Base-by-base conservation (phyloP, 2,797 vertebrate genomes). In the Cirrhinus molitorella region DNA sequence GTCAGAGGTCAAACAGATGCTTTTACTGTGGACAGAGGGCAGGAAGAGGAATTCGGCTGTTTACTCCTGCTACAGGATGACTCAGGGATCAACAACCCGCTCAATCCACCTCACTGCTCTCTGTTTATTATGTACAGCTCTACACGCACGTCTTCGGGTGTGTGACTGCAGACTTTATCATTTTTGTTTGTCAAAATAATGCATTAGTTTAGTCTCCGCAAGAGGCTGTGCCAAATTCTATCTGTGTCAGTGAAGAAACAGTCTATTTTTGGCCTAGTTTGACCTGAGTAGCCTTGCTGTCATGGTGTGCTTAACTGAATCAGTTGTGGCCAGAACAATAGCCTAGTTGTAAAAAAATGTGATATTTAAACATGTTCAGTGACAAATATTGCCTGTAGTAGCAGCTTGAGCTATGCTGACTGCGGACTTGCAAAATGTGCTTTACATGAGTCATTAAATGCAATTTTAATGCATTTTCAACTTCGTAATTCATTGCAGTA, bases 41-140 rank as follows among this genome's bases (percentile, higher is more conserved):
- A 94, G 94, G 94, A 95, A 91, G 92, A 85, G 86, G 82, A 85
- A 85, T 57, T 53, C 67, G 66, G 86, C 88, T 89, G 90, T 92
- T 93, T 89, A 91, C 90, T 86, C 87, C 79, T 83, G 77, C 84
- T 72, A 88, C 89, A 74, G 88, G 87, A 89, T 88, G 90, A 92
- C 92, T 84, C 34, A 0, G 28, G 19, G 74, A 83, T 83, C 77
- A 77, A 86, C 72, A 73, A 34, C 49, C 65, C 21, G 43, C 59
- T 3, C 25, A 19, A 51, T 81, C 31, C 31, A 82, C 81, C 57
- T 78, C 49, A 19, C 21, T 45, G 40, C 67, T 59, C 73, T 34
- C 14, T 84, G 66, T 71, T 70, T 74, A 85, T 63, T 78, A 73
- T 89, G 81, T 83, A 80, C 49, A 31, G 12, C 45, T 25, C 12